phyloP scores from a whole-genome alignment of 2,797 vertebrate genomes.

The Cynopterus sphinx region DNA sequence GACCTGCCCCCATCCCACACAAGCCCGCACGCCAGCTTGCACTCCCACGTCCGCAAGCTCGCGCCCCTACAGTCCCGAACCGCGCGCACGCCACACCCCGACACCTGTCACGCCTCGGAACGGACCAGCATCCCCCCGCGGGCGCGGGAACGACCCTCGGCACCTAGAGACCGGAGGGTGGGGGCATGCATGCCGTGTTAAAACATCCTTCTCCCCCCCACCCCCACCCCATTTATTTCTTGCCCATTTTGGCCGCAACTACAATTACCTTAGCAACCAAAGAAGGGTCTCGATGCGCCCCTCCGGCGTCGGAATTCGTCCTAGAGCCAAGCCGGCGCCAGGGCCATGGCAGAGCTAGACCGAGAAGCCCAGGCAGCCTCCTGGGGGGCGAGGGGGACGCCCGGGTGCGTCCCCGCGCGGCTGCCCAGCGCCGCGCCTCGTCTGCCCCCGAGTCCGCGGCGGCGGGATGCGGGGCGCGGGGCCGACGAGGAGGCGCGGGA shows the following conservation, averaged over 20 bases:
- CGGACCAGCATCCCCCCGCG: slow-evolving; percentile 23
- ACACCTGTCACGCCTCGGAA: slow-evolving; percentile 67
- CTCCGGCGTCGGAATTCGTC: slow-evolving; percentile 81
- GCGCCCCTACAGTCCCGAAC: slow-evolving; percentile 63
- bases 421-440: not conserved
- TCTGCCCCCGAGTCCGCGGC: slow-evolving; percentile 42
- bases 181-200: not conserved
- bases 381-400: not conserved
- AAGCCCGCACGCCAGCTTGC: slow-evolving; percentile 64
- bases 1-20: slow-evolving; percentile 42
- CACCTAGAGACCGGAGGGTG: not conserved
- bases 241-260: slow-evolving; percentile 46
- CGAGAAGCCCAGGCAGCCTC: slow-evolving; percentile 65
- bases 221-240: slow-evolving; percentile 42
- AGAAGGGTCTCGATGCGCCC: slow-evolving; percentile 84
- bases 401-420: not conserved
- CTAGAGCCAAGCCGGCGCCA: slow-evolving; percentile 87
- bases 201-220: not conserved
- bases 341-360: slow-evolving; percentile 87
- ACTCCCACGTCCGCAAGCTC: slow-evolving; percentile 65
- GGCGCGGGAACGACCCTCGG: not conserved
- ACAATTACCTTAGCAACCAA: slow-evolving; percentile 92
- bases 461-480: slow-evolving; percentile 10
- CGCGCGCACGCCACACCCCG: not conserved
- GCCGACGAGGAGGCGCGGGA: slow-evolving; percentile 46